A percentile compares a stretch with the other conserved stretches of the same genome.
Conservation (phyloP, 2,888 invertebrate species). For the Polyploca ridens region DNA sequence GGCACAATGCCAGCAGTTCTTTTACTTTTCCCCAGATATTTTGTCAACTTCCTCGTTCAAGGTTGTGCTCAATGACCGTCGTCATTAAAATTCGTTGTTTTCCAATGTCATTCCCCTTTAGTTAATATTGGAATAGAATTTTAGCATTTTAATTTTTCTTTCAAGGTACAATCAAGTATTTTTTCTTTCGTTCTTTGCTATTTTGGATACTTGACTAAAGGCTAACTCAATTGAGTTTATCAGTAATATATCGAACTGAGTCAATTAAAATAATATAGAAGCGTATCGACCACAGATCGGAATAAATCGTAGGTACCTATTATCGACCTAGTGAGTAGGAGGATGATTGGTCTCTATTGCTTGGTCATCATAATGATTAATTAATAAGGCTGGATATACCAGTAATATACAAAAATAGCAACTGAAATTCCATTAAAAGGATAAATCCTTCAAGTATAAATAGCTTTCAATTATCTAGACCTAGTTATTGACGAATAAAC, state of each 20-base stretch:
- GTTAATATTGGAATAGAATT: constrained; percentile 19
- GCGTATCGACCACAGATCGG: no score
- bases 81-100: constrained; percentile 33
- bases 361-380: not conserved
- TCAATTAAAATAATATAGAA: constrained; percentile 1
- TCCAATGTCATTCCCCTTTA: constrained; percentile 63
- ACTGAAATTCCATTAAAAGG: not conserved
- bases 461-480: not conserved
- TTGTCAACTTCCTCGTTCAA: constrained; percentile 71
- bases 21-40: constrained; percentile 63
- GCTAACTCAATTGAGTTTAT: not conserved
- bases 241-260: not conserved
- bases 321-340: not conserved
- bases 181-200: not conserved
- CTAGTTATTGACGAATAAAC: not conserved
- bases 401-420: not conserved
- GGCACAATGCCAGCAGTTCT: constrained; percentile 68
- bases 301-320: not conserved
- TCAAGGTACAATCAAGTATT: not conserved
- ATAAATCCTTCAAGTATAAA: not conserved
- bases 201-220: not conserved
- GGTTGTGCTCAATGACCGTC: constrained; percentile 63
- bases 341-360: not conserved
- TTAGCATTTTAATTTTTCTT: not conserved
- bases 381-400: no score